Percentiles rank a stretch among this genome's conserved stretches.
Evolutionary conservation across 2,113 vertebrate genomes (phyloP).

Genomic region (Grammomys surdaster): DNA sequence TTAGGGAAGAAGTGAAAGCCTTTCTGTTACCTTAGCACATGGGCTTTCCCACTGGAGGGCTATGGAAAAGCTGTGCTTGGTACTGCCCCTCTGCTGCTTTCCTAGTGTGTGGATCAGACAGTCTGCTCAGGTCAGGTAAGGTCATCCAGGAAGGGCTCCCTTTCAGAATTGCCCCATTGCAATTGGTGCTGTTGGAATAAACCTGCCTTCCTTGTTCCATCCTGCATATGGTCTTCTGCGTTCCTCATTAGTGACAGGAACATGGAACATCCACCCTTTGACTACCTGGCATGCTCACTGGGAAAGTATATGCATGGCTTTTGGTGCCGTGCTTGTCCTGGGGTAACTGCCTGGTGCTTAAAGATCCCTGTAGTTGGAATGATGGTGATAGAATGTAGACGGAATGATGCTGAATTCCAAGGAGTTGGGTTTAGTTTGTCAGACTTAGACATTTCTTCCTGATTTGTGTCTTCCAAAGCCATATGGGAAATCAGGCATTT

Average conservation of each 20-base stretch:
- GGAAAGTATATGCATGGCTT: fast-evolving
- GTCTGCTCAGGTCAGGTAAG: not conserved
- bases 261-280: fast-evolving
- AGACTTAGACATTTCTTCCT: slow-evolving; percentile 34
- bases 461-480: slow-evolving; percentile 55
- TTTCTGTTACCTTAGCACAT: not conserved
- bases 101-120: not conserved
- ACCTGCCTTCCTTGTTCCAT: not conserved
- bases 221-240: not conserved
- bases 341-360: not conserved
- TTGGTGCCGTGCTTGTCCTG: not conserved
- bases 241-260: not conserved
- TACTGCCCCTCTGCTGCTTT: not conserved
- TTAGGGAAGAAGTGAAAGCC: slow-evolving; percentile 11
- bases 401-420: not conserved
- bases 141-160: not conserved
- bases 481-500: slow-evolving; percentile 41
- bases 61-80: not conserved
- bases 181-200: not conserved
- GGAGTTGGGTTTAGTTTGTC: slow-evolving; percentile 40
- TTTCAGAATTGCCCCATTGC: not conserved
- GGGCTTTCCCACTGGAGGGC: not conserved
- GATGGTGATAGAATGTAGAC: not conserved
- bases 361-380: not conserved
- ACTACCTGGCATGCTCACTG: no score